Base-by-base conservation (phyloP, 2,113 vertebrate genomes). In the Budorcas taxicolor region DNA sequence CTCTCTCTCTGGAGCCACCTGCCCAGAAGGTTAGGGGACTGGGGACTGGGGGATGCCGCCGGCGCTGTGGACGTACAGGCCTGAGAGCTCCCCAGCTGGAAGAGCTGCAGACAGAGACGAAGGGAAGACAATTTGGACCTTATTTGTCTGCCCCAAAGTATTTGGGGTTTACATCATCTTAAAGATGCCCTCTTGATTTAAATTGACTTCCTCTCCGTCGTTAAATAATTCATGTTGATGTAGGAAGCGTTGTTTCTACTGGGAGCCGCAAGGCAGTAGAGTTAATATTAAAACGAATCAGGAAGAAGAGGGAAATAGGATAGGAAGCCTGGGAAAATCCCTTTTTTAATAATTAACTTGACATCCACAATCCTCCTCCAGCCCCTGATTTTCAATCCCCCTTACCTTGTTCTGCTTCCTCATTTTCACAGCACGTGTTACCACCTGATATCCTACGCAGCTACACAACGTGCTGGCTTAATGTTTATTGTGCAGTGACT, bases 181-280 rank as follows among this genome's bases (percentile, higher is more conserved):
- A 94, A 97, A 98, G 94, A 95, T 6, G 57, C 90, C 76, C 83
- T 98, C 93, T 97, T 96, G 58, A 91, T 98, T 97, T 98, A 95
- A 98, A 98, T 95, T 92, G 98, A 97, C 90, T 98, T 98, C 97
- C 98, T 98, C 97, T 97, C 97, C 85, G 45, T 80, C 23, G 1
- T 97, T 98, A 97, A 98, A 98, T 98, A 98, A 98, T 98, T 98
- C 96, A 98, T 97, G 97, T 96, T 98, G 96, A 97, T 97, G 98
- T 98, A 98, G 98, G 97, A 98, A 98, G 98, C 58, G 78, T 98
- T 96, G 94, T 98, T 98, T 97, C 98, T 98, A 98, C 96, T 45
- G 97, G 97, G 98, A 98, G 74, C 90, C 95, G 64, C 8, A 10
- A 62, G 93, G 96, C 87, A 94, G 97, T 95, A 96, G 92, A 98